phyloP scores from a whole-genome alignment of 2,797 vertebrate genomes.

The Lagothrix lagotricha region DNA sequence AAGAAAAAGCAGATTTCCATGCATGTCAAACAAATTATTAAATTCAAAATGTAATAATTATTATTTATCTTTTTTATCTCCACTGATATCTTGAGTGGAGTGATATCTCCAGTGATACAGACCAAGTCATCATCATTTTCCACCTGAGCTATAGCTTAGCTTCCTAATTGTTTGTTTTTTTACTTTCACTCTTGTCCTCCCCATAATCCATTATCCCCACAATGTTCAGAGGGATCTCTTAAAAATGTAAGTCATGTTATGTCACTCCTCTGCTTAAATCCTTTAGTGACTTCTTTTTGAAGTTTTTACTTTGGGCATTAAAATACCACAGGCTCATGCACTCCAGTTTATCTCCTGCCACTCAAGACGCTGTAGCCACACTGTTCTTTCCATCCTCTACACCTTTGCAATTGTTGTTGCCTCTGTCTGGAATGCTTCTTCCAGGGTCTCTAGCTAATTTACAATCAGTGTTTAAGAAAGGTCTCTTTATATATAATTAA shows the following conservation, averaged over 20 bases:
- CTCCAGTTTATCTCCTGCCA: background rate
- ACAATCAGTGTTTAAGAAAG: too few species aligned
- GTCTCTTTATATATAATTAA: too few species aligned
- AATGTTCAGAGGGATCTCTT: background rate
- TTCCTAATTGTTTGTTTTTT: background rate
- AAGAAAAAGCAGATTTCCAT: background rate
- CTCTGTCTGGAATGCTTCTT: background rate
- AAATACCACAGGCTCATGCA: background rate
- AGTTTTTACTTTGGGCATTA: background rate
- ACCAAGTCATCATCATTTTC: background rate
- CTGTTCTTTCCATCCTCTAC: background rate
- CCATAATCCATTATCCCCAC: background rate
- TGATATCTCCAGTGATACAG: background rate
- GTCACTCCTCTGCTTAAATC: background rate
- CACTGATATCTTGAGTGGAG: background rate
- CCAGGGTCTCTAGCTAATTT: background rate
- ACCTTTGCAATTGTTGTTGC: background rate
- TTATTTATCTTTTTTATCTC: background rate
- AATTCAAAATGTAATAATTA: background rate
- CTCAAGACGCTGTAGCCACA: background rate
- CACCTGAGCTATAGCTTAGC: background rate
- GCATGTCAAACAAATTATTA: background rate
- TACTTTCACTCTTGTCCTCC: background rate
- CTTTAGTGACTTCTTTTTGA: background rate
- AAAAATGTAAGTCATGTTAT: background rate